A percentile compares a stretch with the other conserved stretches of the same genome.
phyloP scores from a whole-genome alignment of 1,140 invertebrate genomes.

The Drosophila subobscura region DNA sequence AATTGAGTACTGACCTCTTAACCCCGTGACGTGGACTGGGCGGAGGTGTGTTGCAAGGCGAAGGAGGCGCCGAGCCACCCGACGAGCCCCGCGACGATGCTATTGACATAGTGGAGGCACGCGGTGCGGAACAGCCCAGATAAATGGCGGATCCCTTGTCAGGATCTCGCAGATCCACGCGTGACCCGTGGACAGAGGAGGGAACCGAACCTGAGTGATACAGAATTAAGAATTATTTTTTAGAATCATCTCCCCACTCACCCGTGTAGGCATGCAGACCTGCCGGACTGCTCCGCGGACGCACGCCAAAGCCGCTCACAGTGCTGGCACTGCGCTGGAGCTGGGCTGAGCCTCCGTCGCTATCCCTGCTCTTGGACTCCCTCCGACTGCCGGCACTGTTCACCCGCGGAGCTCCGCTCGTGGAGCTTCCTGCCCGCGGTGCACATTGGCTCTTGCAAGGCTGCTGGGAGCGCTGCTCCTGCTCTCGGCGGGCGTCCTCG shows the following conservation, averaged over 20 bases:
- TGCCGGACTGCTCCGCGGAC: slow-evolving; percentile 89
- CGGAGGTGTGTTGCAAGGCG: slow-evolving; percentile 86
- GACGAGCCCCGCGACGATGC: slow-evolving; percentile 76
- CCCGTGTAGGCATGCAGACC: slow-evolving; percentile 90
- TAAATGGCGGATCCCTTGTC: slow-evolving; percentile 85
- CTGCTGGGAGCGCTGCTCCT: slow-evolving; percentile 48
- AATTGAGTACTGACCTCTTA: slow-evolving; percentile 47
- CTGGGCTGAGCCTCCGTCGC: slow-evolving; percentile 19
- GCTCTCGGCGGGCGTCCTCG: slow-evolving; percentile 66
- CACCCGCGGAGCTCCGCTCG: slow-evolving; percentile 41
- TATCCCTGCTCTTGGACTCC: slow-evolving; percentile 31
- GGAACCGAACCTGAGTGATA: slow-evolving; percentile 84
- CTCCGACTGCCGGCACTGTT: slow-evolving; percentile 63
- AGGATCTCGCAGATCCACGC: slow-evolving; percentile 86
- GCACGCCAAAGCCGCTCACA: slow-evolving; percentile 84
- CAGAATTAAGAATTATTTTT: neutral
- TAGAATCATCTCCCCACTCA: slow-evolving; percentile 24
- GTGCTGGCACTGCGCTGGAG: slow-evolving; percentile 85
- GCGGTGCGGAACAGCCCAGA: slow-evolving; percentile 76
- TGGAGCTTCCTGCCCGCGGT: slow-evolving; percentile 42
- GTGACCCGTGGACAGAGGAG: slow-evolving; percentile 87
- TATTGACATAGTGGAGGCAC: slow-evolving; percentile 66
- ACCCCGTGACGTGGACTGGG: slow-evolving; percentile 85
- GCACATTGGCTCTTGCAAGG: slow-evolving; percentile 38
- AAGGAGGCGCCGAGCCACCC: slow-evolving; percentile 85